Evolutionary conservation across 2,888 invertebrate species (phyloP).

Genomic region (Dasysyrphus tricinctus): DNA sequence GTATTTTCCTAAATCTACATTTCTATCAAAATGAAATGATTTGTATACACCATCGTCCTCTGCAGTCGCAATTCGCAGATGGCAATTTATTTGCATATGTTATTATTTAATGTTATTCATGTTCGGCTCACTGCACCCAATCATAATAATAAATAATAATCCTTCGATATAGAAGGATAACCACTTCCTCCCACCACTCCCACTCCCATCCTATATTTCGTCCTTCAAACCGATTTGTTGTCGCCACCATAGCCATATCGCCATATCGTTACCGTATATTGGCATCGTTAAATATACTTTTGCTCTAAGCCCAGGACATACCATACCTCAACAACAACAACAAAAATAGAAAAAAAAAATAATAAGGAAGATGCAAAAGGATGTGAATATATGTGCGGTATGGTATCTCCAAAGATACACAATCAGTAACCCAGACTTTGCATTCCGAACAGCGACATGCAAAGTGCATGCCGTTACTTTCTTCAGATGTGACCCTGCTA

Average conservation of each 20-base stretch:
- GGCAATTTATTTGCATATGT: slow-evolving; percentile 71
- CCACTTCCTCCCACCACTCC: neutral
- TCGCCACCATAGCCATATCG: neutral
- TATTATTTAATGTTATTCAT: slow-evolving; percentile 68
- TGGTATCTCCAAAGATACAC: slow-evolving; percentile 1
- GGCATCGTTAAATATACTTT: slow-evolving; percentile 53
- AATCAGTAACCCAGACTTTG: neutral
- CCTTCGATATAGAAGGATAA: slow-evolving; percentile 33
- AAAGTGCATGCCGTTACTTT: slow-evolving; percentile 66
- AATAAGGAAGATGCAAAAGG: slow-evolving; percentile 36
- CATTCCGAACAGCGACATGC: slow-evolving; percentile 8
- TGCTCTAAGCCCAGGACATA: slow-evolving; percentile 11
- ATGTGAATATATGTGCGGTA: slow-evolving; percentile 8
- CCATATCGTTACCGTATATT: slow-evolving; percentile 28
- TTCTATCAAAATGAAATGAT: slow-evolving; percentile 39
- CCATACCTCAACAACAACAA: neutral
- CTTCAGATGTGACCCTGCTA: slow-evolving; percentile 50
- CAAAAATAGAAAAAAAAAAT: slow-evolving; percentile 12
- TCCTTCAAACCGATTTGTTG: slow-evolving; percentile 37
- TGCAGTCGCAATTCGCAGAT: slow-evolving; percentile 18
- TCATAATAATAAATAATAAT: slow-evolving; percentile 67
- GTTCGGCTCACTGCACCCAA: slow-evolving; percentile 63
- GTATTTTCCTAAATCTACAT: neutral
- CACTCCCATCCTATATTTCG: neutral
- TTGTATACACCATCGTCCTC: slow-evolving; percentile 33